Evolutionary conservation across 2,797 vertebrate species (phyloP), one percentile per base, ranked within the genome.

Genomic region (Acestrorhynchus altus): DNA sequence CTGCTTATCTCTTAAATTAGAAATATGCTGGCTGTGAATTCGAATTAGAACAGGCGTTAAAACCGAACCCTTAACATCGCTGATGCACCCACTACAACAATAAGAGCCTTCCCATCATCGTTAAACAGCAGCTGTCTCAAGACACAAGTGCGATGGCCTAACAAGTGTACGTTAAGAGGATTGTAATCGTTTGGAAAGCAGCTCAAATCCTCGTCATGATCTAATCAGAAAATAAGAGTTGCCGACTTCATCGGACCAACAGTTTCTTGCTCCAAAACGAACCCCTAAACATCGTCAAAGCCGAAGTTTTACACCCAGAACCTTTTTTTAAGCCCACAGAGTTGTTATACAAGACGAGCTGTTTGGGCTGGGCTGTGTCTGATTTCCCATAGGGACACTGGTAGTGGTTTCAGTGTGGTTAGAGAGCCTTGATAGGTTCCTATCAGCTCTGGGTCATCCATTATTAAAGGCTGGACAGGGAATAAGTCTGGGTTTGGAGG

Each of bases 391-490:
- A 70, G 81, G 79, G 87, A 84, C 84, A 79, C 78, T 83, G 85
- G 79, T 79, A 85, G 81, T 70, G 57, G 76, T 67, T 85, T 80
- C 79, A 75, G 74, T 81, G 35, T 72, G 80, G 86, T 89, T 88
- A 81, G 79, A 80, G 31, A 61, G 81, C 86, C 81, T 87, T 84
- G 86, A 83, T 76, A 78, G 85, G 61, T 88, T 83, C 83, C 87
- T 89, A 89, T 89, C 88, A 90, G 84, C 87, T 89, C 90, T 91
- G 91, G 90, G 91, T 92, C 89, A 91, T 92, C 85, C 87, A 90
- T 88, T 90, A 86, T 87, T 85, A 88, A 86, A 85, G 87, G 86
- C 87, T 89, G 88, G 77, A 83, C 72, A 49, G 64, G 65, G 68
- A 80, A 81, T 77, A 77, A 76, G 59, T 77, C 72, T 57, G 44